Conservation (phyloP, 64 coral and sea anemone genomes). For the Actinia tenebrosa region DNA sequence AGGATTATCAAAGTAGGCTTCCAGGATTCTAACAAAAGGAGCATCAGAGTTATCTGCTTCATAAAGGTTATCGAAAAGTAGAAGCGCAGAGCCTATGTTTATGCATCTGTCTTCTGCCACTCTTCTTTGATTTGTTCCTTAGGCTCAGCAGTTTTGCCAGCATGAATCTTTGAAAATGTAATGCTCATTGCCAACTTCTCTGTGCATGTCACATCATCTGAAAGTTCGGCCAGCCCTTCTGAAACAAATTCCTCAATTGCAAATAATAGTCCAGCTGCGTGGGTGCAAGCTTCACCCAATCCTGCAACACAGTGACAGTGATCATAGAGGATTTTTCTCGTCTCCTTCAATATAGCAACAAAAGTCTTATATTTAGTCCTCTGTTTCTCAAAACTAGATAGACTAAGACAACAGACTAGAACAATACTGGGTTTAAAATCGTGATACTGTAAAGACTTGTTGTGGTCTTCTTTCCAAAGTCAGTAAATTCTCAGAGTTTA, state of each 20-base stretch:
- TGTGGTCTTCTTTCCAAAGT: slow-evolving; percentile 18
- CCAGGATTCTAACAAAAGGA: slow-evolving; percentile 37
- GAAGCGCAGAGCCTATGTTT: slow-evolving; percentile 16
- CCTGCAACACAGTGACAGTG: slow-evolving; percentile 36
- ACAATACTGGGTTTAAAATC: background rate
- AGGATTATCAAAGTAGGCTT: slow-evolving; percentile 39
- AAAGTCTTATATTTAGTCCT: slow-evolving; percentile 23
- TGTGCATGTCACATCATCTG: slow-evolving; percentile 30
- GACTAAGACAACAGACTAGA: slow-evolving; percentile 10
- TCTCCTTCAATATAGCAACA: slow-evolving; percentile 19
- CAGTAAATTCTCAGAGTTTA: slow-evolving; percentile 8
- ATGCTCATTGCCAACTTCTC: slow-evolving; percentile 34
- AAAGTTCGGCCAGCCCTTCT: slow-evolving; percentile 31
- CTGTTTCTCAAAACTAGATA: slow-evolving; percentile 11
- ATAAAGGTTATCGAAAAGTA: slow-evolving; percentile 31
- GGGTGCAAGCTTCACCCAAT: slow-evolving; percentile 24
- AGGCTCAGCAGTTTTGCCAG: slow-evolving; percentile 13
- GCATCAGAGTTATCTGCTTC: slow-evolving; percentile 27
- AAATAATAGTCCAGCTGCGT: slow-evolving; percentile 30
- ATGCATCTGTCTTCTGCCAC: slow-evolving; percentile 17
- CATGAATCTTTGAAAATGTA: slow-evolving; percentile 27
- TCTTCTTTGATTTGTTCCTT: slow-evolving; percentile 31
- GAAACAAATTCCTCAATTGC: slow-evolving; percentile 41
- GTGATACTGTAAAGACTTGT: background rate
- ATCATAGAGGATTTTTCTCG: slow-evolving; percentile 21